Percentiles rank a stretch among this genome's conserved stretches.
Conservation (phyloP, 2,888 invertebrate genomes). For the Euplagia quadripunctaria region DNA sequence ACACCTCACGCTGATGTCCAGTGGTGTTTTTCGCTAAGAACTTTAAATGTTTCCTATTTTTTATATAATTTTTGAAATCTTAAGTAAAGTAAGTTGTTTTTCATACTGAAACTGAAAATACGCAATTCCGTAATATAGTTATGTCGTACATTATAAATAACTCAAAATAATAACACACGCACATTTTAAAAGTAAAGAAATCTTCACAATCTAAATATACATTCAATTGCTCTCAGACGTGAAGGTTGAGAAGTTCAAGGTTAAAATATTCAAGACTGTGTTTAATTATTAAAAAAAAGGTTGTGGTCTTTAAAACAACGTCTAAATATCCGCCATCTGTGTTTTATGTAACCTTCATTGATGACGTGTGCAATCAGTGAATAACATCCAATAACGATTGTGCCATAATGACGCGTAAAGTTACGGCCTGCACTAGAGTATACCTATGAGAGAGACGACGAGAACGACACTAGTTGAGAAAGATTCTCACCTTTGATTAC, state of each 20-base stretch:
- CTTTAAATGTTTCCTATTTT: too few species aligned
- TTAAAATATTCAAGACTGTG: background rate
- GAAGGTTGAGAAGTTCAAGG: background rate
- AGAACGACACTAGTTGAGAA: too few species aligned
- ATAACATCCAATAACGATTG: slow-evolving; percentile 1
- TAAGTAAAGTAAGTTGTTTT: too few species aligned
- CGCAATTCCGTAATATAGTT: too few species aligned
- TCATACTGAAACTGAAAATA: too few species aligned
- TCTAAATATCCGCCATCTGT: background rate
- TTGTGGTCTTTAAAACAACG: background rate
- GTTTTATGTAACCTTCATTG: background rate
- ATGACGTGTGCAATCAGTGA: background rate
- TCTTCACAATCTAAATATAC: too few species aligned
- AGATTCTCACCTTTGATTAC: too few species aligned
- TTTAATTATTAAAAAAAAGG: background rate
- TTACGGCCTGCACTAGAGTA: background rate
- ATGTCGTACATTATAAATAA: too few species aligned
- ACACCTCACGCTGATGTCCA: background rate
- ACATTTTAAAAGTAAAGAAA: too few species aligned
- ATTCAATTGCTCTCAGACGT: too few species aligned
- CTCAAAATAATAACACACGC: too few species aligned
- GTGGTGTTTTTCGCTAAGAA: background rate
- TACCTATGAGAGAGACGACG: background rate
- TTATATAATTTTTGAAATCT: too few species aligned
- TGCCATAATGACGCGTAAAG: background rate